Evolutionary conservation across 1,140 invertebrate species (phyloP).

Genomic region (Drosophila pruinosa): DNA sequence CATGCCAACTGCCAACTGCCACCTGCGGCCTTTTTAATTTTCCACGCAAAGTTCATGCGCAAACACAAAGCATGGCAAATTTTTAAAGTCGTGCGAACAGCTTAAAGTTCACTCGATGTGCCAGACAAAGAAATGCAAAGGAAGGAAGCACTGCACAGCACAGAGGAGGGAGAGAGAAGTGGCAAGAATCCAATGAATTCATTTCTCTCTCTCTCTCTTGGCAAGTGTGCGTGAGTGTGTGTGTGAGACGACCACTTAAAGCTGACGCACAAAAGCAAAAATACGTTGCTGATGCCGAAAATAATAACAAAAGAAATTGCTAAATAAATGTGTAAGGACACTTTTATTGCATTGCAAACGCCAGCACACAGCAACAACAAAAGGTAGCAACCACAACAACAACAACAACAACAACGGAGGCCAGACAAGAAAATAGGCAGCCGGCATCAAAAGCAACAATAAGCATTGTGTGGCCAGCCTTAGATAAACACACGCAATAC

Average conservation of each 20-base stretch:
- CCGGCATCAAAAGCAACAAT: slow-evolving; percentile 62
- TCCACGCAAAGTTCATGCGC: slow-evolving; percentile 73
- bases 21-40: slow-evolving; percentile 80
- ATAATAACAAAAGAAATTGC: slow-evolving; percentile 80
- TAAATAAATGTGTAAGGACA: slow-evolving; percentile 80
- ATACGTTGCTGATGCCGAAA: slow-evolving; percentile 56
- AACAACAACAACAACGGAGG: slow-evolving; percentile 18
- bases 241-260: slow-evolving; percentile 52
- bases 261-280: slow-evolving; percentile 56
- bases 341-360: slow-evolving; percentile 77
- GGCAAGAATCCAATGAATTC: slow-evolving; percentile 51
- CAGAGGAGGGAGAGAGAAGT: not conserved
- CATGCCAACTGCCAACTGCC: slow-evolving; percentile 43
- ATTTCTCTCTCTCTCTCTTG: slow-evolving; percentile 28
- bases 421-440: slow-evolving; percentile 67
- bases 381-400: too few species aligned
- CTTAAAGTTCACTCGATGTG: slow-evolving; percentile 37
- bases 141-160: not conserved
- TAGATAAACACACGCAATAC: slow-evolving; percentile 69
- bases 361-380: slow-evolving; percentile 31
- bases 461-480: slow-evolving; percentile 67
- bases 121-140: slow-evolving; percentile 2
- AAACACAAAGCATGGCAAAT: slow-evolving; percentile 60
- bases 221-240: not conserved
- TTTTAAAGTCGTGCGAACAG: slow-evolving; percentile 61